A percentile compares a stretch with the other conserved stretches of the same genome.
These are phyloP conservation scores for Osmerus mordax DNA, from an alignment of 2,113 vertebrate species.

Conservation along the genomic window DNA sequence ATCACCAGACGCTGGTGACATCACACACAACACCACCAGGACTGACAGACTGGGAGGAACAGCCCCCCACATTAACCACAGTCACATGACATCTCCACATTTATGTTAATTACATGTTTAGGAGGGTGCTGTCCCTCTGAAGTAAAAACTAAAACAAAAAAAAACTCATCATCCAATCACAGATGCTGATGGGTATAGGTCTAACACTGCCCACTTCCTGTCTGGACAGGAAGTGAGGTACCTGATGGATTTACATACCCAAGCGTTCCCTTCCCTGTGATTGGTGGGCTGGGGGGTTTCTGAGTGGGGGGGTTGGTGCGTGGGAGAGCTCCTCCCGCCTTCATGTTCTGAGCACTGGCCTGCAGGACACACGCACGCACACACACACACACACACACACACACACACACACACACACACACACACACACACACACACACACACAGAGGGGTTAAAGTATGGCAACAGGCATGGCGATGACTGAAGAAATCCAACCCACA, in stretches of 20 bases:
- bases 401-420: background rate
- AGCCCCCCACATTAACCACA: too few species aligned
- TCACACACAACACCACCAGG: too few species aligned
- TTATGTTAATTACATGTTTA: too few species aligned
- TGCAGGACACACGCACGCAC: slow-evolving; percentile 46
- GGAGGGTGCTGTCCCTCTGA: too few species aligned
- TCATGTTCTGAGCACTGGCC: slow-evolving; percentile 99
- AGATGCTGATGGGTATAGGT: background rate
- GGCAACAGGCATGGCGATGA: background rate
- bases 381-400: background rate
- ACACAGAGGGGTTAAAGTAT: background rate
- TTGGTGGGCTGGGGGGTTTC: slow-evolving; percentile 95
- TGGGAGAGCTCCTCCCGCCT: slow-evolving; percentile 89
- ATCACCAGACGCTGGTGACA: too few species aligned
- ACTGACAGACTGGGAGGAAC: too few species aligned
- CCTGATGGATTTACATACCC: slow-evolving; percentile 78
- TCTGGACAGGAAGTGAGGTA: background rate
- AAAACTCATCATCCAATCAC: too few species aligned
- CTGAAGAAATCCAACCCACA: background rate
- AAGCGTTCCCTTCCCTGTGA: slow-evolving; percentile 94
- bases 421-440: background rate
- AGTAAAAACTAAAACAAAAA: too few species aligned
- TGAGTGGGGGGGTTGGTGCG: slow-evolving; percentile 96
- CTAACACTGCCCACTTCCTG: background rate
- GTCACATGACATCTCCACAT: too few species aligned